phyloP scores from a whole-genome alignment of 2,113 vertebrate genomes.

The Trachemys scripta region DNA sequence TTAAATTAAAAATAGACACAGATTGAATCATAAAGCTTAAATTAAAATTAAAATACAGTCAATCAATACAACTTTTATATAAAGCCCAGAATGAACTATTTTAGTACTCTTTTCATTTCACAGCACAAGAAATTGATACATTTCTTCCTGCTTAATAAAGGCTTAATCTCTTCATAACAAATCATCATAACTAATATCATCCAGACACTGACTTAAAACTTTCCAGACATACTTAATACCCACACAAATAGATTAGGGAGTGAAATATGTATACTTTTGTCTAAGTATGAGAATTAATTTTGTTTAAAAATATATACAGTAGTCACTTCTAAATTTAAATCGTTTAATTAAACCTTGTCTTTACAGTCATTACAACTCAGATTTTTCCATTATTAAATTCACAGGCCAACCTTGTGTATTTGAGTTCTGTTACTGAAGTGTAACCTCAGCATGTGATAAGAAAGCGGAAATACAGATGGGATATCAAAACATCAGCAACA shows the following conservation, averaged over 20 bases:
- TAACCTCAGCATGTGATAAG: background rate
- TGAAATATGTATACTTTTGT: slow-evolving; percentile 26
- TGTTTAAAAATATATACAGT: slow-evolving; percentile 50
- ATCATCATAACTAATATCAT: slow-evolving; percentile 36
- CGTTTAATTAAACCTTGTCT: background rate
- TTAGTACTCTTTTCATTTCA: background rate
- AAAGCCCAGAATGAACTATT: slow-evolving; percentile 49
- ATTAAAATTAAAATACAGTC: slow-evolving; percentile 77
- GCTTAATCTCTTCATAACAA: slow-evolving; percentile 31
- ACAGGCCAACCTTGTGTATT: background rate
- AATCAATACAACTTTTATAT: slow-evolving; percentile 55
- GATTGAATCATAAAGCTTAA: slow-evolving; percentile 79
- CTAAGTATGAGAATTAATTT: slow-evolving; percentile 40
- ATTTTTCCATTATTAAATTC: background rate
- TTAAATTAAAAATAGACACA: slow-evolving; percentile 90
- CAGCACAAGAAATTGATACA: background rate
- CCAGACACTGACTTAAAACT: background rate
- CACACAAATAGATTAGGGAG: background rate
- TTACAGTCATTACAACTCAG: slow-evolving; percentile 42
- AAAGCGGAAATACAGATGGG: background rate
- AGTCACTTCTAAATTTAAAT: slow-evolving; percentile 40
- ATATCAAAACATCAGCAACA: background rate
- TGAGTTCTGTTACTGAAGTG: background rate
- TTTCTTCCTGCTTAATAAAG: slow-evolving; percentile 47
- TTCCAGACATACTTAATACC: slow-evolving; percentile 1